Base-by-base conservation (phyloP, 2,797 vertebrate genomes). In the Poecilia picta region DNA sequence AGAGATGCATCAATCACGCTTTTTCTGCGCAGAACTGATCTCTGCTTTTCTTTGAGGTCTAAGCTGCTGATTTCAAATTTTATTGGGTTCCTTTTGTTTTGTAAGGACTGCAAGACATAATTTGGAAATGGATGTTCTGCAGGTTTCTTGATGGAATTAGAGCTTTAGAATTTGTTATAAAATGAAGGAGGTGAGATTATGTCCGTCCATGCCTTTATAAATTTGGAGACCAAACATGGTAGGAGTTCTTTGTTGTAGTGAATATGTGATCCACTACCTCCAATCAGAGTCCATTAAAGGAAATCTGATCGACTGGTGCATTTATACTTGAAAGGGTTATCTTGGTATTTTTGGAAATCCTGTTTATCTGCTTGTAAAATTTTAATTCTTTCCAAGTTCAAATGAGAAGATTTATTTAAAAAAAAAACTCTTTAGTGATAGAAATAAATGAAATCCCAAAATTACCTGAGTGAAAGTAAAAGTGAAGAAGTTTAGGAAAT, bases 291-390 rank as follows among this genome's bases (percentile, higher is more conserved):
- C 39, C 39, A 7, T 70, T 39, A 15, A 79, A 41, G 5, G 23
- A 43, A n/a, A 70, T 43, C 6, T n/a, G 20, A 10, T 39, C 1
- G 5, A 68, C 20, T 41, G 74, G 36, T 74, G n/a, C 49, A 79
- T 78, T 82, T 66, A 66, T 36, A 66, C 28, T 71, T 78, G 77
- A 15, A 82, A 83, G 46, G 57, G 31, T 33, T 71, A 1, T 15
- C 84, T 85, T 28, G 45, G 74, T 72, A 80, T 84, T 84, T 79
- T 81, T 43, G 55, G 77, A 82, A 83, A 53, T 70, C 1, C 1
- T 83, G 33, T 46, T 62, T 12, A 25, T 73, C 15, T 45, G n/a
- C 36, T 53, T 43, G 25, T 28, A 45, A 45, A 5, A 59, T 59
- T 43, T 68, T 16, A 8, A 12, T 8, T 59, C 5, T 62, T 75